Base-by-base conservation (phyloP, 2,113 vertebrate species). In the Ciconia boyciana region DNA sequence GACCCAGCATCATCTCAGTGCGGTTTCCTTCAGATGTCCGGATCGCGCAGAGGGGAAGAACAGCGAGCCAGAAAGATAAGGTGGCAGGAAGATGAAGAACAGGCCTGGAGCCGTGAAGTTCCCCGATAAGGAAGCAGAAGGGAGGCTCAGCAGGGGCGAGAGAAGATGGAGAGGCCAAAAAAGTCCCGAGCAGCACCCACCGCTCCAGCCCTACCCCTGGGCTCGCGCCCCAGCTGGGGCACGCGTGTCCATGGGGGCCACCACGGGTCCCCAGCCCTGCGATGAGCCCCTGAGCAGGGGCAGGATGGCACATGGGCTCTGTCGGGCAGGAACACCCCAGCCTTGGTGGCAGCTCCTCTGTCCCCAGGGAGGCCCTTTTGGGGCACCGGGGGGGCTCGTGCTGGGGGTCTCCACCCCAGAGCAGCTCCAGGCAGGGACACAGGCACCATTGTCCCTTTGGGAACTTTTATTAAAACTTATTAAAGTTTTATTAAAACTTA, bases 161-260 rank as follows among this genome's bases (percentile, higher is more conserved):
- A 43, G 43, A 7, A n/a, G 43, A 11, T 13, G 36, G 46, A 57
- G 62, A 39, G 32, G 36, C 26, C 62, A 26, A 34, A 86, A 44
- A 29, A 10, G 17, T 6, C 26, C 86, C 1, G 0, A 58, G 44
- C 16, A 21, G 58, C 66, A 34, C 20, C 44, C 16, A 0, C 15
- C 2, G 4, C 26, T 10, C 54, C 26, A 11, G n/a, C 14, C n/a
- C 29, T 5, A 11, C 16, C 82, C 76, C n/a, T 10, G 7, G 16
- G 17, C 21, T 61, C 9, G 48, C 48, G 15, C 41, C 11, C 25
- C 25, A 12, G 39, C 39, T 1, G 4, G 32, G 26, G 3, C 36
- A 34, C 3, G 0, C 0, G 5, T 9, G 24, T 24, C 51, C 10
- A 1, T 5, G 14, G 46, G n/a, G 46, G 14, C 3, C n/a, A 34